phyloP scores from a whole-genome alignment of 2,797 vertebrate species.

The Gymnoscopelus braueri region DNA sequence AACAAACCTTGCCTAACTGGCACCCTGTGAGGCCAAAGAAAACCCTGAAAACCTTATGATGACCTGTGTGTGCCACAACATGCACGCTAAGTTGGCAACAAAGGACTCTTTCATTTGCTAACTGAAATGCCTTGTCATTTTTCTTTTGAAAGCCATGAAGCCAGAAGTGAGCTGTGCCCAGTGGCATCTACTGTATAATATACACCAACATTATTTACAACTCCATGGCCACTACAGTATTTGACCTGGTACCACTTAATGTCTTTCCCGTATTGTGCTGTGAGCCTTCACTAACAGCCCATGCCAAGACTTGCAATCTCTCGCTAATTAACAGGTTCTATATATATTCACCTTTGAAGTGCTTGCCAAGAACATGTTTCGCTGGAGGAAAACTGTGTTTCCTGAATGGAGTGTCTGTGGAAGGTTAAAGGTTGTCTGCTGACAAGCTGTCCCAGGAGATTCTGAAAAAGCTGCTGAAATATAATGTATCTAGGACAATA shows the following conservation, averaged over 20 bases:
- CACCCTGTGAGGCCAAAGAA: neutral
- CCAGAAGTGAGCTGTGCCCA: too few relatives aligned
- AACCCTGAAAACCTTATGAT: neutral
- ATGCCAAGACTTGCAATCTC: neutral
- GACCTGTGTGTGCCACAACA: too few relatives aligned
- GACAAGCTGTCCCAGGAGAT: neutral
- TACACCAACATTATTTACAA: too few relatives aligned
- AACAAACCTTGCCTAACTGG: neutral
- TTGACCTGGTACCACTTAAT: neutral
- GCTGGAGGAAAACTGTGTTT: neutral
- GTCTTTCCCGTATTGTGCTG: neutral
- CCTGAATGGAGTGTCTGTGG: neutral
- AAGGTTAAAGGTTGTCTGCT: conserved; percentile 8
- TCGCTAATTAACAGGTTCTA: neutral
- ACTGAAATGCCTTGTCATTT: too few relatives aligned
- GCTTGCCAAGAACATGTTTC: neutral
- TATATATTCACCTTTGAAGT: conserved; percentile 9
- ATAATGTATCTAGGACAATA: too few relatives aligned
- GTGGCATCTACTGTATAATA: too few relatives aligned
- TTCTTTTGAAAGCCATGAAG: too few relatives aligned
- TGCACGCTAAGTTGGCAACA: too few relatives aligned
- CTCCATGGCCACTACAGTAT: neutral
- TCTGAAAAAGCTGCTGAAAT: too few relatives aligned
- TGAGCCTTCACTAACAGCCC: neutral
- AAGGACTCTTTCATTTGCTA: neutral